Evolutionary conservation across 1,140 invertebrate genomes (phyloP), one percentile per base, ranked within the genome.

Genomic region (Micrasema longulum): DNA sequence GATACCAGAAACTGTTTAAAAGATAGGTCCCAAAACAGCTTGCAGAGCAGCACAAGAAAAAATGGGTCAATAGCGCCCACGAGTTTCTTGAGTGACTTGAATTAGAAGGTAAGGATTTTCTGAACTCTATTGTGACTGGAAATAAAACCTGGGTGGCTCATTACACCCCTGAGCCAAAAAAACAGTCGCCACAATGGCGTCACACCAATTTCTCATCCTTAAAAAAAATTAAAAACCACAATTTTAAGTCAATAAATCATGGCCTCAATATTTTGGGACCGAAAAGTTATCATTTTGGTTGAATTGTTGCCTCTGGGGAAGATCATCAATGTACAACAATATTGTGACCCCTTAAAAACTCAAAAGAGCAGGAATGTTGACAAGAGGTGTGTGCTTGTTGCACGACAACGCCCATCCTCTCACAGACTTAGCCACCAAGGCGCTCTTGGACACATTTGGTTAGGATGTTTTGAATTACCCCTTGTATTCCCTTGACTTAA

Each of bases 51-150:
- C n/a, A n/a, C n/a, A n/a, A n/a, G n/a, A n/a, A n/a, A n/a, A n/a
- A n/a, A n/a, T n/a, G n/a, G n/a, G 10, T 43, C 41, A 43, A 43
- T 5, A 43, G 41, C 18, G 47, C 16, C 18, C 2, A 16, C 47
- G 18, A 50, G 47, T 50, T 50, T 18, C 11, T 50, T 50, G 47
- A 18, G 47, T 3, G 14, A 22, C 47, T 50, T 50, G 47, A 50
- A 16, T 50, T 50, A 16, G 47, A 50, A 50, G 16, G 47, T 11
- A 16, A 50, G 47, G 47, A 50, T 50, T 50, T 50, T 50, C 47
- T 50, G 47, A 50, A 16, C 14, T 16, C 47, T 50, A 50, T 50
- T 50, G 47, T 50, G 47, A 50, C 47, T 50, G 11, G 41, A n/a
- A 43, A 11, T n/a, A 3, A 16, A 43, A 43, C 11, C 2, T 43